Evolutionary conservation across 2,797 vertebrate genomes (phyloP).

Genomic region (Dermochelys coriacea): DNA sequence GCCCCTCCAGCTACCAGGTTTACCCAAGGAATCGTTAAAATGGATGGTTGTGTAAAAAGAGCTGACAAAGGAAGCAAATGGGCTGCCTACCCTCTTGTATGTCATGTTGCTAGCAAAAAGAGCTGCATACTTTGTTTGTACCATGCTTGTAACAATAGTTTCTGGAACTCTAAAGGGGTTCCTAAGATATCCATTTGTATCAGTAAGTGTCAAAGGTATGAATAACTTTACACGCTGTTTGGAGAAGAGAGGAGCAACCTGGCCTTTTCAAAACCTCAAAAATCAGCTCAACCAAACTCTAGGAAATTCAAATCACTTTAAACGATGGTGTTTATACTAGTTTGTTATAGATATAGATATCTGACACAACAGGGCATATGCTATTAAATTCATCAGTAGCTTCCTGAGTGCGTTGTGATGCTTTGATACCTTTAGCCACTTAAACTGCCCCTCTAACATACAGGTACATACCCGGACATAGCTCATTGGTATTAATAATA

Average conservation of each 20-base stretch:
- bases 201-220: conserved; percentile 12
- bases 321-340: background rate
- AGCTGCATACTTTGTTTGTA: background rate
- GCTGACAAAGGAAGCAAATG: conserved; percentile 5
- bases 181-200: conserved; percentile 19
- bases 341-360: fast-evolving
- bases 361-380: fast-evolving
- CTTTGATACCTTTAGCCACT: too few species aligned
- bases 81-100: conserved; percentile 19
- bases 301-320: background rate
- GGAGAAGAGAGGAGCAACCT: conserved; percentile 6
- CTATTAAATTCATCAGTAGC: background rate
- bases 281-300: conserved; percentile 14
- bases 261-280: background rate
- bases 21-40: conserved; percentile 13
- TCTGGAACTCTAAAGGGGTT: background rate
- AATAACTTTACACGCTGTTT: background rate
- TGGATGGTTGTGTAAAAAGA: background rate
- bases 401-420: too few species aligned
- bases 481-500: too few species aligned
- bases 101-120: conserved; percentile 19
- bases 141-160: background rate
- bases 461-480: too few species aligned
- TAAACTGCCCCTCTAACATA: too few species aligned
- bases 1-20: conserved; percentile 28